phyloP scores from a whole-genome alignment of 53 echinoderm and acorn worm genomes.

The Holothuria leucospilota region DNA sequence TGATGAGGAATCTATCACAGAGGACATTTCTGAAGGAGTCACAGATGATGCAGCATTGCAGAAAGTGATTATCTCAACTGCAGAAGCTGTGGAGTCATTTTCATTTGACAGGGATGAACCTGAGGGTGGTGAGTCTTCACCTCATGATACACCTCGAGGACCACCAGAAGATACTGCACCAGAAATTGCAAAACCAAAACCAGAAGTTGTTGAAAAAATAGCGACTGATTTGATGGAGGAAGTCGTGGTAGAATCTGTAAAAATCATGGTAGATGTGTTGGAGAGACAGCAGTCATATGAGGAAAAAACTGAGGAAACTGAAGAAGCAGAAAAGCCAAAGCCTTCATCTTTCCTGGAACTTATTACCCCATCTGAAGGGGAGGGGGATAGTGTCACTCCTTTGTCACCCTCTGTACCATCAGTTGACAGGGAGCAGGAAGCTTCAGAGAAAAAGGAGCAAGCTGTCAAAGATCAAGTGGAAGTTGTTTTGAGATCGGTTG shows the following conservation, averaged over 20 bases:
- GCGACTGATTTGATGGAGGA: slow-evolving; percentile 77
- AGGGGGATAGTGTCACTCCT: not conserved
- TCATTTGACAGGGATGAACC: slow-evolving; percentile 69
- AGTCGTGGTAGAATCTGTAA: slow-evolving; percentile 74
- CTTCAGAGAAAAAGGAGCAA: slow-evolving; percentile 45
- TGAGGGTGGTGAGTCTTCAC: slow-evolving; percentile 45
- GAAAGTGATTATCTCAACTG: slow-evolving; percentile 83
- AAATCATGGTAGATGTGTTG: slow-evolving; percentile 59
- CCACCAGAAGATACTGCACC: slow-evolving; percentile 61
- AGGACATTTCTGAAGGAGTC: slow-evolving; percentile 78
- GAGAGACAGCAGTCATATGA: slow-evolving; percentile 58
- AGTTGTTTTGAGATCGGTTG: slow-evolving; percentile 61
- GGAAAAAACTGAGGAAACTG: slow-evolving; percentile 26
- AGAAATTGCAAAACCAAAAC: slow-evolving; percentile 43
- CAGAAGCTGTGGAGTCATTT: slow-evolving; percentile 95
- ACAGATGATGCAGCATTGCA: slow-evolving; percentile 91
- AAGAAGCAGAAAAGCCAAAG: slow-evolving; percentile 6
- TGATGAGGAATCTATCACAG: slow-evolving; percentile 67
- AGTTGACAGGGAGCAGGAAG: slow-evolving; percentile 27
- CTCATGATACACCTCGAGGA: slow-evolving; percentile 76
- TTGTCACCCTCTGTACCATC: not conserved
- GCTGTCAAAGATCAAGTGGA: slow-evolving; percentile 64
- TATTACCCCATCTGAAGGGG: not conserved
- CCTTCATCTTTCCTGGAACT: slow-evolving; percentile 38
- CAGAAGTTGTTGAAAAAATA: slow-evolving; percentile 73